phyloP scores from a whole-genome alignment of 2,797 vertebrate genomes.

The Chloroceryle inda region DNA sequence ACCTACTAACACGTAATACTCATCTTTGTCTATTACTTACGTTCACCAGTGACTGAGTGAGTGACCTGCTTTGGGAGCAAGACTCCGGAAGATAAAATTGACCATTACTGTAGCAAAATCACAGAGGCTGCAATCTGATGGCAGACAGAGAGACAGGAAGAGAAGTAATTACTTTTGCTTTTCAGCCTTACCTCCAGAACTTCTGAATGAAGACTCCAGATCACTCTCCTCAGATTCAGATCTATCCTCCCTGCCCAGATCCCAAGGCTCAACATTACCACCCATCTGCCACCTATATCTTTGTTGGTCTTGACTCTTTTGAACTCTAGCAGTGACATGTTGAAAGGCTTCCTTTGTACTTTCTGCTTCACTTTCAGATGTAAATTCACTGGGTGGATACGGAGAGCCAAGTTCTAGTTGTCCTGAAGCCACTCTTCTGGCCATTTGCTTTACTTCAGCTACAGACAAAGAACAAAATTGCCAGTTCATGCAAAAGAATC shows the following conservation, averaged over 20 bases:
- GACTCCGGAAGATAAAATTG: background rate
- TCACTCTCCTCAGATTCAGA: background rate
- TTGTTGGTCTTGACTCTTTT: background rate
- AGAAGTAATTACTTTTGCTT: accelerated
- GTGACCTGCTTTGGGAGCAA: background rate
- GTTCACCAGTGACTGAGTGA: background rate
- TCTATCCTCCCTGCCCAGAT: background rate
- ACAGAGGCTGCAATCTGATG: background rate
- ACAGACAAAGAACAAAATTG: background rate
- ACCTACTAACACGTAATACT: background rate
- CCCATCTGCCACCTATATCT: background rate
- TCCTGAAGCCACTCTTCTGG: slow-evolving; percentile 71
- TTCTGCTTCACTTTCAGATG: slow-evolving; percentile 63
- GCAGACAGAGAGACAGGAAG: background rate
- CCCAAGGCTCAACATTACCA: background rate
- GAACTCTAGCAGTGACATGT: background rate
- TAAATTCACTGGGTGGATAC: background rate
- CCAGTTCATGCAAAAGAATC: background rate
- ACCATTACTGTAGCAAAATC: background rate
- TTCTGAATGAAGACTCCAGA: background rate
- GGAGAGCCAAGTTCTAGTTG: slow-evolving; percentile 44
- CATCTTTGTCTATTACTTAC: background rate
- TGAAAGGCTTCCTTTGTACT: background rate
- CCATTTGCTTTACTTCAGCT: slow-evolving; percentile 81
- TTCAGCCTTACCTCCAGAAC: slow-evolving; percentile 46